Base-by-base conservation (phyloP, 2,888 invertebrate genomes). In the Elysia crispata region DNA sequence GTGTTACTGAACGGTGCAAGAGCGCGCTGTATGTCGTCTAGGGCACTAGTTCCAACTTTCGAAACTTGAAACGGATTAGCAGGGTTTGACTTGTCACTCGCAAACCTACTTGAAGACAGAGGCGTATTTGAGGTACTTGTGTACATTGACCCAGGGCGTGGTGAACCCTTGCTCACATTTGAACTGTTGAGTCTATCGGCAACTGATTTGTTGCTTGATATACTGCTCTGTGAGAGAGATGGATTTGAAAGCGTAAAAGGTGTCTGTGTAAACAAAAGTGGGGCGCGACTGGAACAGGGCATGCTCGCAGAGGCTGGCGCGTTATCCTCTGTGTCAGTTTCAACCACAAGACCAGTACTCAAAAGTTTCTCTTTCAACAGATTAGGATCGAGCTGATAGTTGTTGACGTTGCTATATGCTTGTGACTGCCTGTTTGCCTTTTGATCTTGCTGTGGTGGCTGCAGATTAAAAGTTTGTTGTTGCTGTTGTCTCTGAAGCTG, bases 361-460 rank as follows among this genome's bases (percentile, higher is more conserved):
- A 89, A 81, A 20, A 90, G 82, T 80, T 88, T 90, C 70, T 88
- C 86, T 72, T 87, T 87, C 31, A 90, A 83, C n/a, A 89, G 73
- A 30, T 83, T 81, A 6, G 88, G 89, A 66, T 90, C 90, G 1
- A 90, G 84, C 67, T 89, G 88, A 73, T 90, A 90, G 66, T 87
- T 87, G 69, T 87, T 72, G 1, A 15, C 23, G 6, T 69, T 69
- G 13, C 72, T 33, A 18, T 69, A 41, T 20, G 72, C 23, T 66
- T 80, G 76, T 20, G 76, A 80, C 72, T 80, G 80, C 13, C 80
- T 49, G 6, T 80, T 76, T 54, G 23, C 67, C 30, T 69, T 67
- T 31, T 70, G 70, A 1, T 1, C 25, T n/a, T 69, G 69, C 23
- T 66, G 49, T 20, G 62, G 70, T n/a, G 18, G 62, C n/a, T 49